These are phyloP conservation scores for Mola mola DNA, from an alignment of 2,113 vertebrate genomes.

Conservation along the genomic window DNA sequence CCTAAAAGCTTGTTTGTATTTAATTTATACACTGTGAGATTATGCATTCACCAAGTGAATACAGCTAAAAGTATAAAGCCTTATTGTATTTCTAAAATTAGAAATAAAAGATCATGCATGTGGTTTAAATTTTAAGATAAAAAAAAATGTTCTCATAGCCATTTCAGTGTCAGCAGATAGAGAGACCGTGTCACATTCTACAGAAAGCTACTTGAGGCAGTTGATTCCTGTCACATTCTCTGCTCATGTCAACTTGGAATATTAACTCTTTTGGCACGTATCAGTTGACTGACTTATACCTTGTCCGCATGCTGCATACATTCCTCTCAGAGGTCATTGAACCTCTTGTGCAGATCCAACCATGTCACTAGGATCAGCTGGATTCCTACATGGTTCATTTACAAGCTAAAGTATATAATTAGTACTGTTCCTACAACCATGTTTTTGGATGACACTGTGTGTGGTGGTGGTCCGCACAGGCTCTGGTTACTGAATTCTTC, in stretches of 20 bases:
- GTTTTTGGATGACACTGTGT: conserved; percentile 5
- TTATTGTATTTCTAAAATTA: not conserved
- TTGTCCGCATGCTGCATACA: conserved; percentile 32
- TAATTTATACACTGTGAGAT: not conserved
- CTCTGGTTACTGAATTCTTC: conserved; percentile 61
- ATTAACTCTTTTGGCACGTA: conserved; percentile 27
- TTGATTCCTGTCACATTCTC: conserved; percentile 23
- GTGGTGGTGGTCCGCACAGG: conserved; percentile 34
- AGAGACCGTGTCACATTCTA: conserved; percentile 14
- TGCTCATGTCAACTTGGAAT: conserved; percentile 26
- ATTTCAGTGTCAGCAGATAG: not conserved
- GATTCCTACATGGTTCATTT: conserved; percentile 16
- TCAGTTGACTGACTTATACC: conserved; percentile 21
- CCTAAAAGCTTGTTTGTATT: not conserved
- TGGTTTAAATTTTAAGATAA: not conserved
- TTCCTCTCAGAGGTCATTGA: conserved; percentile 21
- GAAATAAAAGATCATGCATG: not conserved
- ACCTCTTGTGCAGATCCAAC: conserved; percentile 29
- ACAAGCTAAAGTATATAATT: conserved; percentile 49
- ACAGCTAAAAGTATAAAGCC: too few species aligned
- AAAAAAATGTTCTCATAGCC: too few species aligned
- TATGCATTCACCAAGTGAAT: too few species aligned
- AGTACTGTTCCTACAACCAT: conserved; percentile 22
- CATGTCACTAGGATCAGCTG: conserved; percentile 31
- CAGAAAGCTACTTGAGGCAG: conserved; percentile 26